phyloP scores from a whole-genome alignment of 1,140 invertebrate species.

The Diuraphis noxia region DNA sequence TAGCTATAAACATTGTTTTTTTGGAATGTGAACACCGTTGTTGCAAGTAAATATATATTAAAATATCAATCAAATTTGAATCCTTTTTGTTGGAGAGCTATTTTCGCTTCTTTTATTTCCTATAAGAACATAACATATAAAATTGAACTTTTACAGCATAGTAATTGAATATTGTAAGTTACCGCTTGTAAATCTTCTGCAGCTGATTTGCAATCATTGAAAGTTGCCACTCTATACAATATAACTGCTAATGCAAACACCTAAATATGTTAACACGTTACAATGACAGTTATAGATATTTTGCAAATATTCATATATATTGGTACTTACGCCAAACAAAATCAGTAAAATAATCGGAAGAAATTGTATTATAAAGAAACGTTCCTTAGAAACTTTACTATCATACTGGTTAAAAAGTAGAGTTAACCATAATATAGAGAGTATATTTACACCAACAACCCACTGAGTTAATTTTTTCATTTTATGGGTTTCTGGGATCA shows the following conservation, averaged over 20 bases:
- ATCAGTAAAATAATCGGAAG: constrained; percentile 22
- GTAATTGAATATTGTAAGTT: background rate
- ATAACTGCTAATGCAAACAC: background rate
- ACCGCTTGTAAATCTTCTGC: constrained; percentile 36
- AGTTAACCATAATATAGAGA: constrained; percentile 27
- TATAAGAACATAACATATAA: background rate
- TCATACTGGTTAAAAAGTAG: constrained; percentile 7
- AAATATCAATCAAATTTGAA: constrained; percentile 27
- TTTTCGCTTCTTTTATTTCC: constrained; percentile 50
- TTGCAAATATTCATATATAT: background rate
- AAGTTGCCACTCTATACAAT: constrained; percentile 38
- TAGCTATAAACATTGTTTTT: background rate
- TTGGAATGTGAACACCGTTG: background rate
- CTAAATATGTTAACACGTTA: background rate
- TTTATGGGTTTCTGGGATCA: background rate
- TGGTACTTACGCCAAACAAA: constrained; percentile 18
- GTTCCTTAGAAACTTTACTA: background rate
- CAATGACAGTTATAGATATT: background rate
- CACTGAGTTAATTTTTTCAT: constrained; percentile 47
- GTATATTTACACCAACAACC: constrained; percentile 25
- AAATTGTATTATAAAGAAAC: constrained; percentile 37
- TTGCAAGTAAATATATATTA: constrained; percentile 30
- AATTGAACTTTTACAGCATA: background rate
- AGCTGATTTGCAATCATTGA: constrained; percentile 40
- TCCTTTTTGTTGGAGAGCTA: constrained; percentile 21